Evolutionary conservation across 1,140 invertebrate genomes (phyloP).

Genomic region (Drosophila obscura): DNA sequence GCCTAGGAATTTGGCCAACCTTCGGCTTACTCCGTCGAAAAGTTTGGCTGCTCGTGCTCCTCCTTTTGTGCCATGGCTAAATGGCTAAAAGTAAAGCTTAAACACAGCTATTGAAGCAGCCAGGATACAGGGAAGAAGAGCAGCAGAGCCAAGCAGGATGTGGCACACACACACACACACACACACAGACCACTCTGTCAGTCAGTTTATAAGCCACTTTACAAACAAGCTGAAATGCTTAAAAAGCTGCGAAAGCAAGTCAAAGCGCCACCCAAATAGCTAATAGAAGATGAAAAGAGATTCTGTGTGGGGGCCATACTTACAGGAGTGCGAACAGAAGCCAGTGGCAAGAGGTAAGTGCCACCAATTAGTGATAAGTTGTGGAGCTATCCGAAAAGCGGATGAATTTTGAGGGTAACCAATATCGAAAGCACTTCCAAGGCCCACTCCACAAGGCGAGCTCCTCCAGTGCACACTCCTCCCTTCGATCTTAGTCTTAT

Average conservation of each 20-base stretch:
- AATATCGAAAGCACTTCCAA: no score
- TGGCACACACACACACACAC: slow-evolving; percentile 18
- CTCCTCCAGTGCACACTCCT: no score
- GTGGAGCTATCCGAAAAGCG: no score
- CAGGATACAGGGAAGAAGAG: slow-evolving; percentile 1
- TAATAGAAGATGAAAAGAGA: slow-evolving; percentile 31
- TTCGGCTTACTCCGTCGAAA: slow-evolving; percentile 28
- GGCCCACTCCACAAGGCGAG: no score
- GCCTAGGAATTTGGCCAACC: slow-evolving; percentile 47
- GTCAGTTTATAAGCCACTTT: slow-evolving; percentile 68
- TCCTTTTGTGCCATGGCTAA: slow-evolving; percentile 51
- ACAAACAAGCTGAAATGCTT: slow-evolving; percentile 65
- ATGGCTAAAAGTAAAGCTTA: slow-evolving; percentile 63
- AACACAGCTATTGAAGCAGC: slow-evolving; percentile 28
- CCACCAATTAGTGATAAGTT: no score
- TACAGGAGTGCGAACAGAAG: no score
- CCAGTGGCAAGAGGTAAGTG: no score
- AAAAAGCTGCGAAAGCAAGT: slow-evolving; percentile 24
- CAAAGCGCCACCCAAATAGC: slow-evolving; percentile 22
- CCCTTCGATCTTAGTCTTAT: no score
- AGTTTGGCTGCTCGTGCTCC: slow-evolving; percentile 40
- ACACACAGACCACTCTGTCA: slow-evolving; percentile 20
- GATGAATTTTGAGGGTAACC: no score
- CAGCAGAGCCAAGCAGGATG: neutral
- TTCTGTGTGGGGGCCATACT: no score